A percentile compares a stretch with the other conserved stretches of the same genome.
Evolutionary conservation across 2,797 vertebrate genomes (phyloP).

Genomic region (Threskiornis aethiopicus): DNA sequence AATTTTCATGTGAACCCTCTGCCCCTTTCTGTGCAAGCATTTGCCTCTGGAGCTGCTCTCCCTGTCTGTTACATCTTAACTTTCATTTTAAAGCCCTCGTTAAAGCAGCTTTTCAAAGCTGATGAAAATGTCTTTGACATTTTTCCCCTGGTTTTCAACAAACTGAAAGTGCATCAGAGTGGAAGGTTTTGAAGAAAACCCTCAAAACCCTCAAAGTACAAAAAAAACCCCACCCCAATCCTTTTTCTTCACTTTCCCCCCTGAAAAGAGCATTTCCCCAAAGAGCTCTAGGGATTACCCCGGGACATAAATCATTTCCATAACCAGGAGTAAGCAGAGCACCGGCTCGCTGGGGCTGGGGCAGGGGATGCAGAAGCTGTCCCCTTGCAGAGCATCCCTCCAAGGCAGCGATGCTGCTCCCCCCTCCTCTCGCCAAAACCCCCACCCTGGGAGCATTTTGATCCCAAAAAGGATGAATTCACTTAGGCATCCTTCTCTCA

Average conservation of each 20-base stretch:
- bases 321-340: fast-evolving
- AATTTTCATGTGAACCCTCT: not conserved
- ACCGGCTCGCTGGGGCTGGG: fast-evolving
- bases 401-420: not conserved
- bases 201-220: not conserved
- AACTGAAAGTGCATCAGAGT: fast-evolving
- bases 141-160: not conserved
- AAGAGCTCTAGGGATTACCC: not conserved
- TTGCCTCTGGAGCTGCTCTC: not conserved
- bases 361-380: not conserved
- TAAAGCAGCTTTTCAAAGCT: not conserved
- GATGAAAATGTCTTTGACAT: fast-evolving
- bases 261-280: not conserved
- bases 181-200: not conserved
- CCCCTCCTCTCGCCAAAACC: no score
- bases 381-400: not conserved
- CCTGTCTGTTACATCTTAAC: not conserved
- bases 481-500: not conserved
- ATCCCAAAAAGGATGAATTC: not conserved
- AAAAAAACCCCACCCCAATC: fast-evolving
- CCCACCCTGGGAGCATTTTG: not conserved
- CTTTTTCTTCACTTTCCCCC: not conserved
- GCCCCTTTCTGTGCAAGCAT: not conserved
- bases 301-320: not conserved
- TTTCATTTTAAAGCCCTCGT: fast-evolving